Percentiles rank a stretch among this genome's conserved stretches.
Conservation (phyloP, 2,797 vertebrate species). For the Dromococcyx pavoninus region DNA sequence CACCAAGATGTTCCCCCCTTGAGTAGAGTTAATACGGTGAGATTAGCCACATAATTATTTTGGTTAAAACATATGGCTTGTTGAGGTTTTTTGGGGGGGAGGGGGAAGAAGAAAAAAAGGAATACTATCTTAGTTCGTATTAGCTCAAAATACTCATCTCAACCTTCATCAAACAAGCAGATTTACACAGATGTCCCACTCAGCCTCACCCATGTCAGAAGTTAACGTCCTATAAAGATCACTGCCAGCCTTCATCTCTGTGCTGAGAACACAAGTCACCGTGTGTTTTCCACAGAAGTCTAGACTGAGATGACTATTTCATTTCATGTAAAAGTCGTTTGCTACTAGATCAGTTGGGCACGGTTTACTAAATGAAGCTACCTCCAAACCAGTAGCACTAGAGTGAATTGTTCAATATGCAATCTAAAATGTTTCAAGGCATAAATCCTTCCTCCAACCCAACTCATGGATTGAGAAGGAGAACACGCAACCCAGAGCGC, state of each 20-base stretch:
- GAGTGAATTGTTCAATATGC: not conserved
- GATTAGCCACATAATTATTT: not conserved
- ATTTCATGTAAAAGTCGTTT: not conserved
- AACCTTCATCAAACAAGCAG: conserved; percentile 8
- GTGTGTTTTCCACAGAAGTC: not conserved
- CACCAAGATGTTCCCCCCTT: not conserved
- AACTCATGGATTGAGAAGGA: not conserved
- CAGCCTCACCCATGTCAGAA: conserved; percentile 1
- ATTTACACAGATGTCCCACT: not conserved
- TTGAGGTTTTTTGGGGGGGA: not conserved
- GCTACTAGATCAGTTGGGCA: not conserved
- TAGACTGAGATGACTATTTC: not conserved
- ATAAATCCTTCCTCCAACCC: not conserved
- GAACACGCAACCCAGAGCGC: not conserved
- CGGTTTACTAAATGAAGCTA: not conserved
- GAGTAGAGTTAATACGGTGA: not conserved
- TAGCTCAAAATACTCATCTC: not conserved
- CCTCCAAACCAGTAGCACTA: not conserved
- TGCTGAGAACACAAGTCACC: fast-evolving
- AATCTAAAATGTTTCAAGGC: not conserved
- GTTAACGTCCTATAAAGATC: not conserved
- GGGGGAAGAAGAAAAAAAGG: fast-evolving
- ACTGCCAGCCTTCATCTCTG: not conserved
- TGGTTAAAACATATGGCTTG: not conserved
- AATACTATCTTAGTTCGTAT: not conserved